A percentile compares a stretch with the other conserved stretches of the same genome.
Conservation (phyloP, 92 coral and sea anemone genomes). For the Porites cylindrica region DNA sequence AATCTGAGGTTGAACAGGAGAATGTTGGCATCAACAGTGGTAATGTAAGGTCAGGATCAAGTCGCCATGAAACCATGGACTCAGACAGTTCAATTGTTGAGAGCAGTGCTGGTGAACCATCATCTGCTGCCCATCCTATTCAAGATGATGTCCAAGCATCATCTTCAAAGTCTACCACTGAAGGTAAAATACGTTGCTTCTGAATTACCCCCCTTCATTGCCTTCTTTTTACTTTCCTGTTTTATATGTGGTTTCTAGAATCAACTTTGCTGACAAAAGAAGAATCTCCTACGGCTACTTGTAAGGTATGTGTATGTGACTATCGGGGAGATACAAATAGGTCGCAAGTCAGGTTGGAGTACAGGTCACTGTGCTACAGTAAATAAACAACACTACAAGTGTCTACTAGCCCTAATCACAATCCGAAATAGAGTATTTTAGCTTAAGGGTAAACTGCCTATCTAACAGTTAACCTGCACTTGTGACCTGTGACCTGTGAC, state of each 20-base stretch:
- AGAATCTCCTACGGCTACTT: background rate
- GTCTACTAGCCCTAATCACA: too few relatives aligned
- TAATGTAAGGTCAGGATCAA: constrained; percentile 16
- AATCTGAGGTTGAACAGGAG: background rate
- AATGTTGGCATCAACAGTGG: background rate
- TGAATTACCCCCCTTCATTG: too few relatives aligned
- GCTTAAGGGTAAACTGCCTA: too few relatives aligned
- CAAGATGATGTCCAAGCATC: background rate
- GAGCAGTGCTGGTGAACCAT: constrained; percentile 9
- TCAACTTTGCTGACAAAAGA: constrained; percentile 16
- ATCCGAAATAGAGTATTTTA: too few relatives aligned
- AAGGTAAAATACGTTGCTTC: background rate
- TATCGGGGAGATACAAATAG: too few relatives aligned
- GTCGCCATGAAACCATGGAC: background rate
- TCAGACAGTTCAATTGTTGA: background rate
- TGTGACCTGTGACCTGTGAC: too few relatives aligned
- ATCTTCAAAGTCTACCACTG: constrained; percentile 4
- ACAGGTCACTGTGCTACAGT: too few relatives aligned
- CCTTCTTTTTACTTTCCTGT: background rate
- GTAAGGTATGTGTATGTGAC: constrained; percentile 11
- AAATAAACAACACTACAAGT: too few relatives aligned
- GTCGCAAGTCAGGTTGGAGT: too few relatives aligned
- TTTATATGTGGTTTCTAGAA: background rate
- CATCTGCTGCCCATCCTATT: background rate
- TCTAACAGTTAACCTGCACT: too few relatives aligned